Base-by-base conservation (phyloP, 2,113 vertebrate genomes). In the Malurus melanocephalus region DNA sequence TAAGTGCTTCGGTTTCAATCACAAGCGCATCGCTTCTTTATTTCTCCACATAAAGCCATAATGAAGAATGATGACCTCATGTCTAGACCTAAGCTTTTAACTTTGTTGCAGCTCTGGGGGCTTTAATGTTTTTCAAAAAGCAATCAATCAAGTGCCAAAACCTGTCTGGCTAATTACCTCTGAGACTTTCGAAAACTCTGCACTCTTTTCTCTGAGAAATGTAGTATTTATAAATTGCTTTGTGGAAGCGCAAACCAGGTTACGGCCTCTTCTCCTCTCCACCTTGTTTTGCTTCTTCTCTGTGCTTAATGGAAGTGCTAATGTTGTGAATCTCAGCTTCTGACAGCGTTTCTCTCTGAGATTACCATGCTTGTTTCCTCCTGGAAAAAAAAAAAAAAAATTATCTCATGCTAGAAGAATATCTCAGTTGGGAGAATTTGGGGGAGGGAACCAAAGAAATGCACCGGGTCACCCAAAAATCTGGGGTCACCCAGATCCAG, bases 1-100 rank as follows among this genome's bases (percentile, higher is more conserved):
- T 85, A 92, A 91, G 51, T 85, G 87, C 48, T 75, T 81, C 12
- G 75, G 56, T 88, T 95, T 97, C 95, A 94, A 89, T 95, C 82
- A 93, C 56, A 49, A 92, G 56, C 16, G 61, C 94, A 90, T 85
- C 19, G 24, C 67, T 92, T 82, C 90, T 94, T 84, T 90, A 93
- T 92, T 92, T 72, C 87, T 89, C 71, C 80, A 81, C 81, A 78
- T 88, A 92, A 95, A 59, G 80, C 94, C 77, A 91, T 96, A 97
- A 96, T 94, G 91, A 94, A 97, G 89, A 95, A 88, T 94, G 88
- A 96, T 96, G 95, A 96, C 90, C 92, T 96, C 94, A 96, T 92
- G 96, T 96, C 95, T 97, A 96, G 93, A 96, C 92, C 89, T 87
- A 90, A 92, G 88, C 93, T 97, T 96, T 97, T 96, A 97, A 94